These are phyloP conservation scores for Vidua chalybeata DNA, from an alignment of 2,113 vertebrate genomes.

Conservation along the genomic window DNA sequence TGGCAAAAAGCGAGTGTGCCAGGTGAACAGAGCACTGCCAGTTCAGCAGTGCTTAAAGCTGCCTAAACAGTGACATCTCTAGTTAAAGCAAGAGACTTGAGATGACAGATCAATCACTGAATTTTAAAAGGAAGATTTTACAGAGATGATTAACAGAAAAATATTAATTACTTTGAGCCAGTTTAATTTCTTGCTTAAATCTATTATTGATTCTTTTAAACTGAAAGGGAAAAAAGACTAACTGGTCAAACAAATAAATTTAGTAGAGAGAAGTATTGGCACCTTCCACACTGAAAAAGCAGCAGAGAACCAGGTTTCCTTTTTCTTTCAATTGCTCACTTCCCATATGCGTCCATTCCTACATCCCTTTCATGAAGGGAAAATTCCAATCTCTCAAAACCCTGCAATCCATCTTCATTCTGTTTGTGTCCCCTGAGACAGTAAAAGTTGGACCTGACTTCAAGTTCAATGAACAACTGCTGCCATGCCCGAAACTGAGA, in stretches of 20 bases:
- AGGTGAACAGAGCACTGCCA: not conserved
- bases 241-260: not conserved
- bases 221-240: not conserved
- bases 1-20: not conserved
- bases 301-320: not conserved
- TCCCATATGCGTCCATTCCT: not conserved
- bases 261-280: not conserved
- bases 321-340: not conserved
- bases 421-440: not conserved
- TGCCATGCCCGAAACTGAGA: not conserved
- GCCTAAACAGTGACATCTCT: not conserved
- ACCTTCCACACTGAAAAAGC: not conserved
- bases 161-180: not conserved
- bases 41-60: not conserved
- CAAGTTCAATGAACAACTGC: not conserved
- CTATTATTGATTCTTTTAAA: not conserved
- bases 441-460: not conserved
- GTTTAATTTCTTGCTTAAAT: not conserved
- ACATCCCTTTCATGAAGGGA: not conserved
- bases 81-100: not conserved
- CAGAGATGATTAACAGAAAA: not conserved
- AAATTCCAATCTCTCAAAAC: not conserved
- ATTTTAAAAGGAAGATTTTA: not conserved
- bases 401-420: not conserved
- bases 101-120: not conserved